Conservation (phyloP, 2,888 invertebrate genomes). For the Augiades crinisus region DNA sequence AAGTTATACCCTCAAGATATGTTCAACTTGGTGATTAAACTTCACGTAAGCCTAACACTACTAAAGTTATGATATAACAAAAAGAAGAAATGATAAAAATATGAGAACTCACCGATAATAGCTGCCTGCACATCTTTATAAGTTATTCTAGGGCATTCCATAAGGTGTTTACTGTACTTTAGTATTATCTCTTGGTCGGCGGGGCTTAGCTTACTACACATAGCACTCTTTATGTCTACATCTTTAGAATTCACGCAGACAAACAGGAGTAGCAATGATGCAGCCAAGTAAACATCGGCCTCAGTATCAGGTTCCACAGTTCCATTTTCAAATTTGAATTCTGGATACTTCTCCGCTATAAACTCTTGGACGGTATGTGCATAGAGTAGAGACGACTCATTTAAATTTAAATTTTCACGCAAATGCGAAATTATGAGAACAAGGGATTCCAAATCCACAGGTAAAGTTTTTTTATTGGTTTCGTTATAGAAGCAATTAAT, state of each 20-base stretch:
- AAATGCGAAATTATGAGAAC: conserved; percentile 61
- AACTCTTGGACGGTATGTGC: conserved; percentile 65
- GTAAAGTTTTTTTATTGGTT: conserved; percentile 40
- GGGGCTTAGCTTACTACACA: conserved; percentile 75
- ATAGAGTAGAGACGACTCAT: conserved; percentile 62
- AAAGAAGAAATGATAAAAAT: too few species aligned
- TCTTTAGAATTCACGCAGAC: conserved; percentile 78
- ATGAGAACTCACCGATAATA: conserved; percentile 54
- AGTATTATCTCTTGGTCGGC: conserved; percentile 79
- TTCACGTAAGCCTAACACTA: too few species aligned
- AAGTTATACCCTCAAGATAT: too few species aligned
- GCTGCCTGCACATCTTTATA: conserved; percentile 62
- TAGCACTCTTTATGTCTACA: conserved; percentile 74
- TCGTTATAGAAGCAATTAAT: conserved; percentile 72
- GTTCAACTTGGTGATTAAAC: too few species aligned
- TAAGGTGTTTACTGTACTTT: conserved; percentile 74
- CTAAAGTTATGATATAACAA: too few species aligned
- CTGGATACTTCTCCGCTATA: conserved; percentile 72
- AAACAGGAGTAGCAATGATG: conserved; percentile 76
- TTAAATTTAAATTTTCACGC: conserved; percentile 61
- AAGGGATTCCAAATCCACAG: conserved; percentile 52
- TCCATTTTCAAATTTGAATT: conserved; percentile 66
- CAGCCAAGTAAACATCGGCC: conserved; percentile 61
- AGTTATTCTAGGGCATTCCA: conserved; percentile 66
- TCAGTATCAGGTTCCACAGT: conserved; percentile 47